Evolutionary conservation across 2,113 vertebrate genomes (phyloP).

Genomic region (Atherinomorus stipes): DNA sequence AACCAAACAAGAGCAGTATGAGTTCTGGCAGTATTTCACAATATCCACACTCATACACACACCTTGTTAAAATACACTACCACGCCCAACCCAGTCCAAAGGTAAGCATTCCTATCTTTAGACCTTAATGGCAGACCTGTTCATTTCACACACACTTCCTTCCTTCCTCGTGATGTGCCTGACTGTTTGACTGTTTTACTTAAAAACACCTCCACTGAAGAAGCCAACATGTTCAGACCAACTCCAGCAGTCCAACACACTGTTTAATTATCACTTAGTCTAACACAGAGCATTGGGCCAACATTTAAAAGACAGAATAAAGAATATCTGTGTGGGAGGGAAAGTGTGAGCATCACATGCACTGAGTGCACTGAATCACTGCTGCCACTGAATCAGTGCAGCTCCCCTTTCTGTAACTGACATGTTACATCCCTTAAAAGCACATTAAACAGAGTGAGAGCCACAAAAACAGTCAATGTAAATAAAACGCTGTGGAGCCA

Average conservation of each 20-base stretch:
- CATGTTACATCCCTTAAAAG: background rate
- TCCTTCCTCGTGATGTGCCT: constrained; percentile 6
- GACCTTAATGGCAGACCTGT: constrained; percentile 26
- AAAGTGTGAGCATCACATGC: background rate
- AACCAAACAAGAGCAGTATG: too few species aligned
- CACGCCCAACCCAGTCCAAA: constrained; percentile 48
- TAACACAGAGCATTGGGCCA: background rate
- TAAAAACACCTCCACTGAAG: background rate
- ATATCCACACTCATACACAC: background rate
- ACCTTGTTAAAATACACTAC: background rate
- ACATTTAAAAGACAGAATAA: background rate
- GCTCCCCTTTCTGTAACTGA: background rate
- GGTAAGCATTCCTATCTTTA: constrained; percentile 46
- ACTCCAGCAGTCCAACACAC: background rate
- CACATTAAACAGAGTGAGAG: background rate
- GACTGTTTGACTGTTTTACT: background rate
- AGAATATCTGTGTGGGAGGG: background rate
- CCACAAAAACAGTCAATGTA: background rate
- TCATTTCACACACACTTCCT: background rate
- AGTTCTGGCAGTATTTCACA: background rate
- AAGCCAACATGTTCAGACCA: too few species aligned
- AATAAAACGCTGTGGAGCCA: background rate
- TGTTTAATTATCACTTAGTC: background rate
- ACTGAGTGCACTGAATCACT: background rate
- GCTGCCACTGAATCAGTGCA: background rate